Percentiles rank a stretch among this genome's conserved stretches.
phyloP scores from a whole-genome alignment of 2,113 vertebrate species.

The Heteronetta atricapilla region DNA sequence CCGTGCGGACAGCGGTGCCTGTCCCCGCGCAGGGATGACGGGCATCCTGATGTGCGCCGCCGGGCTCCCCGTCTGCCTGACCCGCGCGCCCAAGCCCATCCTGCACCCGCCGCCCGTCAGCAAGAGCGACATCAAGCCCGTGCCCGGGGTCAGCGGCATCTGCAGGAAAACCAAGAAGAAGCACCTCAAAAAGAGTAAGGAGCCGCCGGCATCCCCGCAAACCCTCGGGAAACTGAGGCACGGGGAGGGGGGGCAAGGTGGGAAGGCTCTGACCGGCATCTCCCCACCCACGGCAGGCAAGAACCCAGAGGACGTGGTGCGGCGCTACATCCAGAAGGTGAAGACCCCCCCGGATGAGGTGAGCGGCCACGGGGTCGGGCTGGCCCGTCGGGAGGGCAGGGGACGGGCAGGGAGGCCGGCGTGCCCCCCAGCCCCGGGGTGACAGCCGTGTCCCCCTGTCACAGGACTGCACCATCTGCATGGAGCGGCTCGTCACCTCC shows the following conservation, averaged over 20 bases:
- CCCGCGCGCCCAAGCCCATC: slow-evolving; percentile 92
- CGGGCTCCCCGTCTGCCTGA: slow-evolving; percentile 93
- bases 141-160: slow-evolving; percentile 89
- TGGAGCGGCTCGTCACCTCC: slow-evolving; percentile 77
- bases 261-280: not conserved
- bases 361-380: not conserved
- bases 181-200: slow-evolving; percentile 91
- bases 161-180: slow-evolving; percentile 97
- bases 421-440: not conserved
- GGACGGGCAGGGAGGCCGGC: not conserved
- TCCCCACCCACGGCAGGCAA: slow-evolving; percentile 78
- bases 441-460: not conserved
- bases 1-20: not conserved
- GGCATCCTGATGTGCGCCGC: slow-evolving; percentile 96
- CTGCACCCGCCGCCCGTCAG: slow-evolving; percentile 93
- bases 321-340: slow-evolving; percentile 93
- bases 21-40: slow-evolving; percentile 86
- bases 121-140: slow-evolving; percentile 95
- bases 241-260: not conserved
- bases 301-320: slow-evolving; percentile 93
- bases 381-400: not conserved
- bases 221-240: not conserved
- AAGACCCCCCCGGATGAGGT: slow-evolving; percentile 93
- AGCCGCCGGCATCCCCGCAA: fast-evolving
- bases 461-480: slow-evolving; percentile 62